Percentiles rank a stretch among this genome's conserved stretches.
Evolutionary conservation across 2,113 vertebrate genomes (phyloP).

Genomic region (Hucho hucho): DNA sequence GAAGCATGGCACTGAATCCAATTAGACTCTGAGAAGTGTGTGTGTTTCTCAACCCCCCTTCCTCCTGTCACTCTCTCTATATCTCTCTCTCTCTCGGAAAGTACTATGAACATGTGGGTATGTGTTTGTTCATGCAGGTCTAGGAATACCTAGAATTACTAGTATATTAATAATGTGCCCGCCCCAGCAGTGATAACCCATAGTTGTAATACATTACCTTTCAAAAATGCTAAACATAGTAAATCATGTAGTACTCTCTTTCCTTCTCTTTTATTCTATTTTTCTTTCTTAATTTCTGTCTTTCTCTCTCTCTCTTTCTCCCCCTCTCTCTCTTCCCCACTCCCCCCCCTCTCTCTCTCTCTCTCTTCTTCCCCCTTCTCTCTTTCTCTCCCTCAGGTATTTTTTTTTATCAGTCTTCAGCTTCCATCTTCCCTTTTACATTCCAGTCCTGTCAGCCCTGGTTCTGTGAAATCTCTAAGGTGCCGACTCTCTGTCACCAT

Average conservation of each 20-base stretch:
- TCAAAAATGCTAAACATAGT: too few species aligned
- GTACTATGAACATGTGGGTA: too few species aligned
- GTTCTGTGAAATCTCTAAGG: background rate
- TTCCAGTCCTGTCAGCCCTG: too few species aligned
- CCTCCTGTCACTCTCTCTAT: background rate
- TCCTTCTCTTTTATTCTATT: background rate
- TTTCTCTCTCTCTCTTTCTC: background rate
- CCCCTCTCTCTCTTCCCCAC: background rate
- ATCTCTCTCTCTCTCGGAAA: background rate
- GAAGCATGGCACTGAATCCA: too few species aligned
- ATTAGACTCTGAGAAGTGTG: too few species aligned
- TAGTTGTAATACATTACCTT: too few species aligned
- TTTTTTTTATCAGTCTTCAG: background rate
- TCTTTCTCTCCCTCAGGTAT: background rate
- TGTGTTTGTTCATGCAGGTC: too few species aligned
- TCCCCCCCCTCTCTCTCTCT: background rate
- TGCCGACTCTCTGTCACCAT: background rate
- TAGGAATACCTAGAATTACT: too few species aligned
- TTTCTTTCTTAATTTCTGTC: background rate
- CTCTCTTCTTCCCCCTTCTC: background rate
- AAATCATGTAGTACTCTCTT: background rate
- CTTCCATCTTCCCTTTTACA: too few species aligned
- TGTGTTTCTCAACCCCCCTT: background rate
- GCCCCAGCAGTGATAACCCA: too few species aligned
- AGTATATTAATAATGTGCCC: too few species aligned